Conservation (phyloP, 2,888 invertebrate genomes). For the Lordiphosa andalusiaca region DNA sequence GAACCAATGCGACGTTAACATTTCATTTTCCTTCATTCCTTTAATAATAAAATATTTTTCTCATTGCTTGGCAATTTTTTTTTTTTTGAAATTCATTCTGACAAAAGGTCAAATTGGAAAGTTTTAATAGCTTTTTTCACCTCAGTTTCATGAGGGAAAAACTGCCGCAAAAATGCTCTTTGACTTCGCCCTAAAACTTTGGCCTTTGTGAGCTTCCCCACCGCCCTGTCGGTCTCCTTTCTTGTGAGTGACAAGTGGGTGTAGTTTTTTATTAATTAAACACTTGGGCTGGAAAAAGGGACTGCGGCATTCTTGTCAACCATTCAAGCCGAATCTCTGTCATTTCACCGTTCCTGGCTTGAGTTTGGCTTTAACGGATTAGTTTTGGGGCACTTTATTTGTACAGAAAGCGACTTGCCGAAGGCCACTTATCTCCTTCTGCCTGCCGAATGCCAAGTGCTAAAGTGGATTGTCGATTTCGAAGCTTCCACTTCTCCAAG, state of each 20-base stretch:
- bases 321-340: conserved; percentile 14
- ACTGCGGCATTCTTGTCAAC: no score
- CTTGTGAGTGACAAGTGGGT: conserved; percentile 22
- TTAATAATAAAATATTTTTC: no score
- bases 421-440: conserved; percentile 26
- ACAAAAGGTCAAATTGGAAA: conserved; percentile 54
- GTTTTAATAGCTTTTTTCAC: conserved; percentile 57
- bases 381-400: conserved; percentile 47
- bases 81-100: conserved; percentile 27
- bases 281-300: conserved; percentile 19
- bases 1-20: conserved; percentile 7
- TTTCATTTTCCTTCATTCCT: no score
- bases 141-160: conserved; percentile 46
- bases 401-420: conserved; percentile 6
- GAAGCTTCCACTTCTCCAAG: conserved; percentile 1
- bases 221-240: conserved; percentile 10
- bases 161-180: conserved; percentile 46
- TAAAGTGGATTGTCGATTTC: conserved; percentile 45
- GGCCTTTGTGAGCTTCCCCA: conserved; percentile 11
- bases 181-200: conserved; percentile 34
- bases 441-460: conserved; percentile 32
- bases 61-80: not conserved
- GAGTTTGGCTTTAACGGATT: conserved; percentile 40
- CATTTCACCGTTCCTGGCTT: conserved; percentile 9
- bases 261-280: conserved; percentile 58